phyloP scores from a whole-genome alignment of 2,888 invertebrate species.

The Ochropleura leucogaster region DNA sequence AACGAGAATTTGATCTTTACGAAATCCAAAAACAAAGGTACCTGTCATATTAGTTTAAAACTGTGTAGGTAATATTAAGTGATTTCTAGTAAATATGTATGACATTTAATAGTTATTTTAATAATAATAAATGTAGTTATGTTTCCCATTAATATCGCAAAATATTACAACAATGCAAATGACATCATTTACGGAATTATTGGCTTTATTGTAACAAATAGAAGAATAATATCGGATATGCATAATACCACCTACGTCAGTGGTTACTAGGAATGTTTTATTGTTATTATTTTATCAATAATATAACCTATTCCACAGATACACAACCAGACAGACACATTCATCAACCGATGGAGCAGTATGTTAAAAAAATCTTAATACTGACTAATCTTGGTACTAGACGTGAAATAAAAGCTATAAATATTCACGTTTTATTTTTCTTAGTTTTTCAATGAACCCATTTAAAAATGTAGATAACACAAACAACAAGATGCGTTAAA shows the following conservation, averaged over 20 bases:
- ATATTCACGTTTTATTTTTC: background rate
- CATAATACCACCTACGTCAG: background rate
- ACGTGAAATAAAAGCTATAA: background rate
- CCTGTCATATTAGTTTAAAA: background rate
- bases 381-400: background rate
- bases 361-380: constrained; percentile 4
- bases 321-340: background rate
- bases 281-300: background rate
- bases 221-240: constrained; percentile 27
- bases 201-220: constrained; percentile 26
- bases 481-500: constrained; percentile 39
- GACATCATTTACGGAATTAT: constrained; percentile 40
- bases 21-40: background rate
- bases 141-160: constrained; percentile 32
- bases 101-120: constrained; percentile 5
- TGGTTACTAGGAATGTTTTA: background rate
- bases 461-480: constrained; percentile 34
- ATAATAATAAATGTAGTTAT: constrained; percentile 11
- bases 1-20: background rate
- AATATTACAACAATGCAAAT: constrained; percentile 33
- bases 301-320: background rate
- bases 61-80: background rate
- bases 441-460: background rate
- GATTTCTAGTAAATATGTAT: background rate
- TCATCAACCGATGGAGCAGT: background rate